These are phyloP conservation scores for Falco cherrug DNA, from an alignment of 2,797 vertebrate species.

Conservation along the genomic window DNA sequence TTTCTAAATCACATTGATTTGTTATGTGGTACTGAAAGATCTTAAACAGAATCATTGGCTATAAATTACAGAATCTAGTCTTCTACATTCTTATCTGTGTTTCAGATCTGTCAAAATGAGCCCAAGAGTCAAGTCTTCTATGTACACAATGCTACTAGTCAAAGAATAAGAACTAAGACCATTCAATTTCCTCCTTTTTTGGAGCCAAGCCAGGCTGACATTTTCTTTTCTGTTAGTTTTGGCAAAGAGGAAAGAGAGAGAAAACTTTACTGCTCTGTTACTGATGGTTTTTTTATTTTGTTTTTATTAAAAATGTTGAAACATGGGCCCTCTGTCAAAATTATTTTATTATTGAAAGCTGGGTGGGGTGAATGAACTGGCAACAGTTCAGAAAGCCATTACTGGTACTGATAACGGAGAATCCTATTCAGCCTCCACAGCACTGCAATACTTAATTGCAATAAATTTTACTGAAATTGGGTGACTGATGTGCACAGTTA, in stretches of 20 bases:
- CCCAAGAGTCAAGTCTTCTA: constrained; percentile 75
- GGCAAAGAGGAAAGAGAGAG: constrained; percentile 78
- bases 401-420: constrained; percentile 78
- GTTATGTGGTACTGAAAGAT: constrained; percentile 83
- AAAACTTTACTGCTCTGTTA: constrained; percentile 82
- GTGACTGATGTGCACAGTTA: constrained; percentile 76
- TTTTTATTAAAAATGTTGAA: constrained; percentile 88
- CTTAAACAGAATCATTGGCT: constrained; percentile 80
- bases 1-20: constrained; percentile 82
- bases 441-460: constrained; percentile 75
- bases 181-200: constrained; percentile 81
- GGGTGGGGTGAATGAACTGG: constrained; percentile 80
- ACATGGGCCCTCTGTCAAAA: constrained; percentile 82
- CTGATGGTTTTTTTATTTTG: constrained; percentile 84
- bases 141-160: constrained; percentile 83
- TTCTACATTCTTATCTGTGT: constrained; percentile 79
- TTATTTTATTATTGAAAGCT: constrained; percentile 84
- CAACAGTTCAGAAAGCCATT: constrained; percentile 79
- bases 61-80: constrained; percentile 79
- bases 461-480: constrained; percentile 72
- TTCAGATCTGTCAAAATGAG: constrained; percentile 78
- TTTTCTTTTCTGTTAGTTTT: constrained; percentile 86
- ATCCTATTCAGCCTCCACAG: constrained; percentile 71
- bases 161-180: constrained; percentile 80
- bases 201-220: constrained; percentile 80